Percentiles rank a stretch among this genome's conserved stretches.
phyloP scores from a whole-genome alignment of 2,113 vertebrate genomes.

The Microtus ochrogaster region DNA sequence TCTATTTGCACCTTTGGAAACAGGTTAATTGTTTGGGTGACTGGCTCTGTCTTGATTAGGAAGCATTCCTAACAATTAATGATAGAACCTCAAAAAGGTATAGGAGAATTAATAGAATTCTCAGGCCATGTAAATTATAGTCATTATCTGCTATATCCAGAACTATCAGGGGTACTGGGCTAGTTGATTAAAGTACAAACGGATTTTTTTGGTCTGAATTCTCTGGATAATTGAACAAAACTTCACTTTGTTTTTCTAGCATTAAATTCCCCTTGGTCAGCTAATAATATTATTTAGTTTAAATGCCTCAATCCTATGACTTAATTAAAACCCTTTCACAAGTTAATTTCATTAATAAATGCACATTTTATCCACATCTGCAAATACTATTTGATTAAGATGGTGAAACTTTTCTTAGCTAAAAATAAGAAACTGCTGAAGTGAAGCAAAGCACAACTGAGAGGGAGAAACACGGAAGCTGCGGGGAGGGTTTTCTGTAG shows the following conservation, averaged over 20 bases:
- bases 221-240: slow-evolving; percentile 50
- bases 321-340: slow-evolving; percentile 69
- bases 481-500: too few relatives aligned
- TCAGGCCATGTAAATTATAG: slow-evolving; percentile 37
- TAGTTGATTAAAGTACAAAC: slow-evolving; percentile 27
- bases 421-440: slow-evolving; percentile 36
- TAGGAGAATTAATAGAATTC: slow-evolving; percentile 62
- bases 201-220: slow-evolving; percentile 61
- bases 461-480: not conserved
- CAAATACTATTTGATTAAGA: slow-evolving; percentile 58
- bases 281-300: slow-evolving; percentile 59
- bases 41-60: slow-evolving; percentile 74
- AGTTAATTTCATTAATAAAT: slow-evolving; percentile 66
- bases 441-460: not conserved
- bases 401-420: slow-evolving; percentile 52
- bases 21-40: slow-evolving; percentile 70
- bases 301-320: slow-evolving; percentile 60
- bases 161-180: not conserved
- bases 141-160: slow-evolving; percentile 69
- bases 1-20: slow-evolving; percentile 66
- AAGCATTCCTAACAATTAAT: slow-evolving; percentile 72
- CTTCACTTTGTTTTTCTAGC: slow-evolving; percentile 29
- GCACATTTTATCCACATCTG: slow-evolving; percentile 45
- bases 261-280: slow-evolving; percentile 43
- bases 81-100: slow-evolving; percentile 66